A percentile compares a stretch with the other conserved stretches of the same genome.
Conservation (phyloP, 2,888 invertebrate genomes). For the Antitype chi region DNA sequence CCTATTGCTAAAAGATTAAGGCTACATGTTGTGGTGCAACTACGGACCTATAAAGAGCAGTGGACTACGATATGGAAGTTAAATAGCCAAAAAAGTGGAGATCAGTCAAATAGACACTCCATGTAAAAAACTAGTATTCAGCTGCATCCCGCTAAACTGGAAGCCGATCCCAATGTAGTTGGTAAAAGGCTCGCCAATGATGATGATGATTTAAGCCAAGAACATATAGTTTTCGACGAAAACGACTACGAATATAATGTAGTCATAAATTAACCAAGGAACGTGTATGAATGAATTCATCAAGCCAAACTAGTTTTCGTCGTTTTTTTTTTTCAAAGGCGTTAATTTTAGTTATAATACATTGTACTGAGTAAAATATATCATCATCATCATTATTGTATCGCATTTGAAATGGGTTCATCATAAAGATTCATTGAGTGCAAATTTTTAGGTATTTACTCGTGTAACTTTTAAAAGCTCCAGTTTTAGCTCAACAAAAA, state of each 20-base stretch:
- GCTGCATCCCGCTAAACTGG: too few relatives aligned
- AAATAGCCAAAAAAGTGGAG: too few relatives aligned
- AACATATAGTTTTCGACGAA: not conserved
- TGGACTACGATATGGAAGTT: not conserved
- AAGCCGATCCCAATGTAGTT: too few relatives aligned
- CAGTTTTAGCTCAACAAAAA: not conserved
- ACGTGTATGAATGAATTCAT: conserved; percentile 42
- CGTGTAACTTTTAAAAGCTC: not conserved
- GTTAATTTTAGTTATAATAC: conserved; percentile 1
- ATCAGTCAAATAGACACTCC: too few relatives aligned
- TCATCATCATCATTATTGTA: not conserved
- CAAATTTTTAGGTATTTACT: not conserved
- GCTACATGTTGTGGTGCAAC: not conserved
- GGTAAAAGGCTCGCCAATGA: too few relatives aligned
- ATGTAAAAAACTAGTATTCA: too few relatives aligned
- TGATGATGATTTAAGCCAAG: not conserved
- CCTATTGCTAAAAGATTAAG: not conserved
- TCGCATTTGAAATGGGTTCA: not conserved
- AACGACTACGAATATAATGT: not conserved
- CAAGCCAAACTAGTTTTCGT: conserved; percentile 42
- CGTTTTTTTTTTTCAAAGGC: conserved; percentile 15
- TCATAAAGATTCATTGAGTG: too few relatives aligned
- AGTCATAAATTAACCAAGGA: not conserved
- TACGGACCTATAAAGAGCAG: not conserved
- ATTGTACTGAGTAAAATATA: not conserved